phyloP scores from a whole-genome alignment of 2,888 invertebrate genomes.

The Athetis lepigone region DNA sequence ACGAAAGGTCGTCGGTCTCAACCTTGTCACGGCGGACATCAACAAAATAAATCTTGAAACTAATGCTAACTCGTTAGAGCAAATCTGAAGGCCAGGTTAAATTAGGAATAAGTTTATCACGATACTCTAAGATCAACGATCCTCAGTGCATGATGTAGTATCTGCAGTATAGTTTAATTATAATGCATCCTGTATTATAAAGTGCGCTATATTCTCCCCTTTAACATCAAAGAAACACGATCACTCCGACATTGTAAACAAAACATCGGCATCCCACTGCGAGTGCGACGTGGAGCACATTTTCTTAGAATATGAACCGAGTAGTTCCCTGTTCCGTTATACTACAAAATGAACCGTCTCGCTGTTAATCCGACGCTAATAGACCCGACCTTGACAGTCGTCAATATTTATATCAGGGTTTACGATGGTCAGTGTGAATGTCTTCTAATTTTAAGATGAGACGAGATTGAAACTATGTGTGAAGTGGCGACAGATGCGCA shows the following conservation, averaged over 20 bases:
- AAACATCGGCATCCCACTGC: conserved; percentile 60
- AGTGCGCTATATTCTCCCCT: conserved; percentile 60
- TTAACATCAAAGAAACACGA: conserved; percentile 70
- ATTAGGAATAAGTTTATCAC: conserved; percentile 30
- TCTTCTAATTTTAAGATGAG: conserved; percentile 78
- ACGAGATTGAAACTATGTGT: conserved; percentile 55
- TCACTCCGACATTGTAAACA: conserved; percentile 67
- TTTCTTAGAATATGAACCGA: conserved; percentile 68
- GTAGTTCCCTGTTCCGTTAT: conserved; percentile 69
- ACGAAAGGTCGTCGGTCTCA: conserved; percentile 46
- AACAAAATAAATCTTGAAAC: conserved; percentile 38
- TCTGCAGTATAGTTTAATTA: conserved; percentile 50
- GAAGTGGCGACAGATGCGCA: conserved; percentile 49
- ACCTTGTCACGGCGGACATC: conserved; percentile 38
- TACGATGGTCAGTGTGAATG: conserved; percentile 84
- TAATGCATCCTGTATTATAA: conserved; percentile 63
- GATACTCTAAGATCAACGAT: conserved; percentile 37
- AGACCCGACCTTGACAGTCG: conserved; percentile 80
- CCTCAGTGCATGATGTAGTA: conserved; percentile 28
- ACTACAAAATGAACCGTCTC: conserved; percentile 70
- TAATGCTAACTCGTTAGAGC: conserved; percentile 21
- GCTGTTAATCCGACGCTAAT: conserved; percentile 76
- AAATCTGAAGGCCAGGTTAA: conserved; percentile 38
- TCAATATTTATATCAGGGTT: conserved; percentile 81
- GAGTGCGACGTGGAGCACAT: conserved; percentile 59